Percentiles rank a stretch among this genome's conserved stretches.
Conservation (phyloP, 2,888 invertebrate genomes). For the Rhagophthalmus giganteus region DNA sequence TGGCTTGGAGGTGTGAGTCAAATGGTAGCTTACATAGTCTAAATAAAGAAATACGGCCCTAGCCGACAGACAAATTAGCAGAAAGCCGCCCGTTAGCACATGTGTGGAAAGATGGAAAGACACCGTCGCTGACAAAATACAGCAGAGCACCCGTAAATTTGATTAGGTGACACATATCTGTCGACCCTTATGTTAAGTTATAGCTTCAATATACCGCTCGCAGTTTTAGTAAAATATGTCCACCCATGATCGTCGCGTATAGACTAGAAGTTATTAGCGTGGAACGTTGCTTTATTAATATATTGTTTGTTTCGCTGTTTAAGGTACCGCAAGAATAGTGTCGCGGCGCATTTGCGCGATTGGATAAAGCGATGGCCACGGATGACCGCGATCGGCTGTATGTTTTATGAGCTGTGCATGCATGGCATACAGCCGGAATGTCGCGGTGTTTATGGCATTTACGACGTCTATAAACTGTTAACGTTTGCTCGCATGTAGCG, state of each 20-base stretch:
- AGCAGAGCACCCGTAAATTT: slow-evolving; percentile 50
- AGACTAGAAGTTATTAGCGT: slow-evolving; percentile 26
- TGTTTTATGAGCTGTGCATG: slow-evolving; percentile 40
- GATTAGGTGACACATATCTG: slow-evolving; percentile 54
- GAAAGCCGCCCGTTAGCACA: slow-evolving; percentile 40
- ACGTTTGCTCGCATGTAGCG: slow-evolving; percentile 49
- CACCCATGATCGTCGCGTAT: slow-evolving; percentile 17
- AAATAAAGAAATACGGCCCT: slow-evolving; percentile 56
- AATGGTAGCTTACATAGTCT: slow-evolving; percentile 48
- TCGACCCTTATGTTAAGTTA: slow-evolving; percentile 52
- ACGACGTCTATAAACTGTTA: slow-evolving; percentile 51
- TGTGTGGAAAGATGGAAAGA: slow-evolving; percentile 43
- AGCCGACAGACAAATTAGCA: slow-evolving; percentile 56
- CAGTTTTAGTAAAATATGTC: slow-evolving; percentile 24
- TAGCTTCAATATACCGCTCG: slow-evolving; percentile 44
- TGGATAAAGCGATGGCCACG: slow-evolving; percentile 31
- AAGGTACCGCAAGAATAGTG: slow-evolving; percentile 39
- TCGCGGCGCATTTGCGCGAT: slow-evolving; percentile 33
- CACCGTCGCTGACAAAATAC: slow-evolving; percentile 42
- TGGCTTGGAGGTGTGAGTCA: slow-evolving; percentile 52
- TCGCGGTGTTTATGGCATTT: slow-evolving; percentile 52
- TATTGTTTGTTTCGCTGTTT: slow-evolving; percentile 34
- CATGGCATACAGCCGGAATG: slow-evolving; percentile 45
- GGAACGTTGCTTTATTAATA: slow-evolving; percentile 33
- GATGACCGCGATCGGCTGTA: slow-evolving; percentile 33